Percentiles rank a stretch among this genome's conserved stretches.
These are phyloP conservation scores for Saccopteryx bilineata DNA, from an alignment of 2,113 vertebrate species.

Conservation along the genomic window DNA sequence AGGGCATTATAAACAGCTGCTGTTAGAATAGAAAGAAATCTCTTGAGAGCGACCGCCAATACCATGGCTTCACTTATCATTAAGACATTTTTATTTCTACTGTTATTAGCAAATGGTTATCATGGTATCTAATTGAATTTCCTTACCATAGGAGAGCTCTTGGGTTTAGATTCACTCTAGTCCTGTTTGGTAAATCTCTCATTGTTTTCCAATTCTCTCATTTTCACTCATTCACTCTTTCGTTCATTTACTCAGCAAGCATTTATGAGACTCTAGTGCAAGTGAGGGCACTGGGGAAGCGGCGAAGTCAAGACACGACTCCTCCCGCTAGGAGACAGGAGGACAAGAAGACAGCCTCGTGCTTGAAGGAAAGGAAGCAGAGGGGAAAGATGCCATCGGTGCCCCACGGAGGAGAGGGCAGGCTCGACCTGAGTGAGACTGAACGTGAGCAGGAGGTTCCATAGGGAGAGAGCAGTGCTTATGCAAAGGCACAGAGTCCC, in stretches of 20 bases:
- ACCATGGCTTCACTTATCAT: not conserved
- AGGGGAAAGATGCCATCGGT: fast-evolving
- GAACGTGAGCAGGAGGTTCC: fast-evolving
- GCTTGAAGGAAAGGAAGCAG: not conserved
- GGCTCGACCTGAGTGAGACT: not conserved
- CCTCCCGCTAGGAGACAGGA: not conserved
- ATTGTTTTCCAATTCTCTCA: not conserved
- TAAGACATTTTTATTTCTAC: not conserved
- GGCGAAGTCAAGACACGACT: fast-evolving
- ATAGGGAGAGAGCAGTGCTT: fast-evolving
- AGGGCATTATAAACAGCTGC: not conserved
- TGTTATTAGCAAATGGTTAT: not conserved
- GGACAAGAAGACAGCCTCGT: not conserved
- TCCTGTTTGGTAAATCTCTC: not conserved
- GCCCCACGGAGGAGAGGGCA: not conserved
- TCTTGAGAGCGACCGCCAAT: not conserved
- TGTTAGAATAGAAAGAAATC: not conserved
- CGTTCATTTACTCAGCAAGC: not conserved
- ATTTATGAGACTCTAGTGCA: not conserved
- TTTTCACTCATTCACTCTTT: not conserved
- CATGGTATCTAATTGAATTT: not conserved
- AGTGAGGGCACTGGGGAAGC: not conserved
- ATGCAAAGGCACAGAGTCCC: not conserved
- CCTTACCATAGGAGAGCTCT: not conserved
- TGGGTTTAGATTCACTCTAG: not conserved